Evolutionary conservation across 1,140 invertebrate species (phyloP).

Genomic region (Phortica variegata): DNA sequence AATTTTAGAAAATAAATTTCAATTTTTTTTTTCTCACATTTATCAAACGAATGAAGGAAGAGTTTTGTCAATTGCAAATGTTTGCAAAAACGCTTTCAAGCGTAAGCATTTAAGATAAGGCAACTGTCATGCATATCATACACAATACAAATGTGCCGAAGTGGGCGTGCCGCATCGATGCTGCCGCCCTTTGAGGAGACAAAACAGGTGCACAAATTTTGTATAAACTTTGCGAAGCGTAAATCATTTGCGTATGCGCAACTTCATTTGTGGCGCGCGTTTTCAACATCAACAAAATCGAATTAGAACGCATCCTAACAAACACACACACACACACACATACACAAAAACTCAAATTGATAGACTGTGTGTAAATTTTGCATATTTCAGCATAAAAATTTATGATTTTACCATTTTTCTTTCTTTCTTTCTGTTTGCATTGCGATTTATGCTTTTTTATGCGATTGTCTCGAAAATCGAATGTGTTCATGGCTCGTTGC

Average conservation of each 20-base stretch:
- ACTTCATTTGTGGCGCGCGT: slow-evolving; percentile 35
- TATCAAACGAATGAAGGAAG: too few species aligned
- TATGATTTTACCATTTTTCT: too few species aligned
- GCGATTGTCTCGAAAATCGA: too few species aligned
- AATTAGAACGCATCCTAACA: slow-evolving; percentile 37
- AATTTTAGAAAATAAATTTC: too few species aligned
- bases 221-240: too few species aligned
- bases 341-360: neutral
- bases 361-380: too few species aligned
- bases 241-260: too few species aligned
- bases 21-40: too few species aligned
- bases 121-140: slow-evolving; percentile 4
- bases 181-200: neutral
- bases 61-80: too few species aligned
- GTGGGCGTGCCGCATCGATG: slow-evolving; percentile 14
- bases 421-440: too few species aligned
- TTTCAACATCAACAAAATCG: slow-evolving; percentile 23
- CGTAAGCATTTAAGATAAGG: slow-evolving; percentile 57
- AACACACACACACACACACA: slow-evolving; percentile 5
- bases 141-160: slow-evolving; percentile 10
- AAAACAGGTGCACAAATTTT: neutral
- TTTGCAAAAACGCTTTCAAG: slow-evolving; percentile 28
- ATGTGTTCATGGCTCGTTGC: slow-evolving; percentile 12
- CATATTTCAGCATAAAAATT: too few species aligned
- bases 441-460: too few species aligned